Base-by-base conservation (phyloP, 2,888 invertebrate species). In the Sabatieria punctata region DNA sequence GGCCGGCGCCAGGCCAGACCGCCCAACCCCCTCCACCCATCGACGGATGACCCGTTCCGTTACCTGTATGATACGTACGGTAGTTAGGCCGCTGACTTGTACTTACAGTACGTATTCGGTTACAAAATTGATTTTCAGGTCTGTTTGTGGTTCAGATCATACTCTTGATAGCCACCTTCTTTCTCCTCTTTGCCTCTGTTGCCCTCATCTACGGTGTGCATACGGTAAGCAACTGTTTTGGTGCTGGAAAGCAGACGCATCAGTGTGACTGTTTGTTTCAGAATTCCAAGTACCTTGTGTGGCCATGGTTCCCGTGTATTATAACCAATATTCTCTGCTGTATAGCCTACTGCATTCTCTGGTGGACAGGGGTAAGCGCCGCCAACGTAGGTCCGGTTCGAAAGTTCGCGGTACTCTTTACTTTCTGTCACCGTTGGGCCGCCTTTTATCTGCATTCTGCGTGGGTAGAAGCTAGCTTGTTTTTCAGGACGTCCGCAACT, bases 121-220 rank as follows among this genome's bases (percentile, higher is more conserved):
- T n/a, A n/a, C n/a, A n/a, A n/a, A n/a, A n/a, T n/a, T n/a, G n/a
- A n/a, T n/a, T 51, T 62, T 49, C 51, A 63, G 63, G 59, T 19
- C 48, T 63, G n/a, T 63, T 64, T 51, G 54, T 63, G 13, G 55
- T 64, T 44, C 63, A 63, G 56, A 56, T 63, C 4, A 50, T 63
- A 13, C 59, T 60, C 43, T 51, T 63, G 26, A 62, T 63, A 35
- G 51, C 55, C 21, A 55, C 58, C n/a, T 64, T 63, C 48, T 64
- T 63, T 47, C 53, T 63, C 1, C 53, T 64, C 15, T 63, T 63
- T 46, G 57, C 63, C 1, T 51, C 59, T 8, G 51, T 60, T 6
- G 57, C 58, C 35, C 52, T 63, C 46, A 59, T 63, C 27, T 63
- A 59, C 44, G 64, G 61, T 6, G 55, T 63, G 6, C 60, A 62